These are phyloP conservation scores for Phoenicopterus ruber DNA, from an alignment of 2,113 vertebrate species.

Conservation along the genomic window DNA sequence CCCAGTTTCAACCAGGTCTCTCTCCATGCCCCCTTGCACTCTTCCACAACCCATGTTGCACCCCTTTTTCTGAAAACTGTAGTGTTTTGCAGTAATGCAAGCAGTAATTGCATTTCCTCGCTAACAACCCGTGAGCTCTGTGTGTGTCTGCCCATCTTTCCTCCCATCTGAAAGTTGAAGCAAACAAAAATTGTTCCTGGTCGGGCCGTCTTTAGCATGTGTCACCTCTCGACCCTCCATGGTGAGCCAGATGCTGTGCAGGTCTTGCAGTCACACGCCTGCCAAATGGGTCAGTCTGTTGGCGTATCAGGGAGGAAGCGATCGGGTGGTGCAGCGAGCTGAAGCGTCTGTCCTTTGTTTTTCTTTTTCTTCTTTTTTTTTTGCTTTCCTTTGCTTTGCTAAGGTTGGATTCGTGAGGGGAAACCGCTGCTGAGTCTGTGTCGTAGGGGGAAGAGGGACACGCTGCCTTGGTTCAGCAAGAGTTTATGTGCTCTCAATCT, in stretches of 20 bases:
- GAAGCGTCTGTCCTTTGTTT: constrained; percentile 26
- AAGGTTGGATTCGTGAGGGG: constrained; percentile 1
- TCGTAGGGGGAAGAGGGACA: neutral
- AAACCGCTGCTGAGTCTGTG: neutral
- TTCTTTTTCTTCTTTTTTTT: neutral
- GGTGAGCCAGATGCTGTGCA: constrained; percentile 57
- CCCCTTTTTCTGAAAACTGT: neutral
- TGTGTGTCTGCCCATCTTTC: neutral
- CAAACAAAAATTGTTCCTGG: neutral
- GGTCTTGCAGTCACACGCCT: neutral
- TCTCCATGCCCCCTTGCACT: neutral
- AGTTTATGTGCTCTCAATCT: constrained; percentile 35
- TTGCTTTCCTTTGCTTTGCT: constrained; percentile 7
- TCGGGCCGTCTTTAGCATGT: neutral
- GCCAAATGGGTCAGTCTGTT: constrained; percentile 53
- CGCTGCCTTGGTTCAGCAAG: constrained; percentile 9
- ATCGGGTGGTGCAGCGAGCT: constrained; percentile 11
- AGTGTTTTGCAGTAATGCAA: neutral
- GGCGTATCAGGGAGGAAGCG: neutral
- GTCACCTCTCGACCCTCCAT: constrained; percentile 8
- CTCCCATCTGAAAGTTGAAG: neutral
- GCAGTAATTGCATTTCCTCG: neutral
- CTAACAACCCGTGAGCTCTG: neutral
- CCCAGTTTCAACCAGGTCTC: neutral
- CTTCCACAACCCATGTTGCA: neutral